Base-by-base conservation (phyloP, 2,113 vertebrate species). In the Oxyruncus cristatus region DNA sequence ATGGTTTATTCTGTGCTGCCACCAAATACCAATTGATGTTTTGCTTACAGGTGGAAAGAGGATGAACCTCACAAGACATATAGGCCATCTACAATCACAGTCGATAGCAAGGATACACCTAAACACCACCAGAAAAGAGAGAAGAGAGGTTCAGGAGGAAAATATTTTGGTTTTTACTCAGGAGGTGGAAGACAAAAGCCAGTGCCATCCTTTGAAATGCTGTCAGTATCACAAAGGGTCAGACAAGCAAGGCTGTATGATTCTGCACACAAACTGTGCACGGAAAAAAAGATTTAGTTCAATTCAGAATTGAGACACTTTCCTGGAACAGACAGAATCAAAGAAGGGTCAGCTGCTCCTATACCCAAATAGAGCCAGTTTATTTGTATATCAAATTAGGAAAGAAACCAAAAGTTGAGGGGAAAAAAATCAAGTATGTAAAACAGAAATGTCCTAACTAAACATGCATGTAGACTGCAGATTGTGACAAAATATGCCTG, bases 141-240 rank as follows among this genome's bases (percentile, higher is more conserved):
- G 33, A 68, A 35, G 23, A 56, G 11, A 47, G 12, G 46, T 32
- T 84, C 2, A 18, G 58, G 46, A 66, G 32, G 18, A 77, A 93
- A 91, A 58, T 62, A 87, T 52, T 91, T 89, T 73, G 28, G 49
- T 73, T 66, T 81, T 77, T 52, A 65, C 56, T 93, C 59, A 84
- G 59, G 22, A 77, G 24, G 35, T 27, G 81, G 49, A 93, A 65
- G 46, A 77, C 52, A 80, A 94, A 95, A 91, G 55, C 9, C 59
- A 80, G 16, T 56, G 49, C 21, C 44, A 52, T 46, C 76, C 47
- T 83, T 91, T 80, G 41, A 95, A 93, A 93, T 39, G 68, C 24
- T 86, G 68, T 33, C 84, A 52, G 52, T 70, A 86, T 55, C 58
- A 61, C 26, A 55, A 86, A 65, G 49, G 63, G 39, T 84, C 88